These are phyloP conservation scores for Neolamprologus tretocephalus DNA, from an alignment of 2,113 vertebrate species.

Conservation along the genomic window DNA sequence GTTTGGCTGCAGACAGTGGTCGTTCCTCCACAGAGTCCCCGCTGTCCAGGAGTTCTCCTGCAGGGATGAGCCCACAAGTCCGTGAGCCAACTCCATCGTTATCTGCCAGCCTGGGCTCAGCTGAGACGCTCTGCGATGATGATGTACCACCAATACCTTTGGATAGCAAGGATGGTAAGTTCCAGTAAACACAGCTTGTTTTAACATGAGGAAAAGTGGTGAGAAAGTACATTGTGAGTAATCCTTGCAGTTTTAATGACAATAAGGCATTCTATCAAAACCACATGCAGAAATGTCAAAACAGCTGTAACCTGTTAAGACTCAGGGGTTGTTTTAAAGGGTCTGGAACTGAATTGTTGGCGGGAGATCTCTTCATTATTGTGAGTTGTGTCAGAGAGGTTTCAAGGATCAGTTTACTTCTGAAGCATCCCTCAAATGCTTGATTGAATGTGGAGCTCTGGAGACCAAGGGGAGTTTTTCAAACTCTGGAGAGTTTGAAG, in stretches of 20 bases:
- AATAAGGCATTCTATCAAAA: not conserved
- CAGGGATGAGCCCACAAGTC: conserved; percentile 89
- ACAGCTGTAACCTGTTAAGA: not conserved
- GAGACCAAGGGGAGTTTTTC: not conserved
- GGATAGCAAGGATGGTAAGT: conserved; percentile 78
- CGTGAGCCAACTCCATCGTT: conserved; percentile 76
- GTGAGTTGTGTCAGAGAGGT: not conserved
- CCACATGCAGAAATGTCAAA: not conserved
- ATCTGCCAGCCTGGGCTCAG: conserved; percentile 73
- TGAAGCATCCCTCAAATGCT: not conserved
- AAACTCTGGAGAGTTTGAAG: not conserved
- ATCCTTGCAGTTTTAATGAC: not conserved
- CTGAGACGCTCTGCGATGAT: conserved; percentile 65
- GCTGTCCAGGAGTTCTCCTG: conserved; percentile 82
- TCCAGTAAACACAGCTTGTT: conserved; percentile 6
- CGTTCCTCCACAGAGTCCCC: conserved; percentile 76
- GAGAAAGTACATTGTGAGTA: not conserved
- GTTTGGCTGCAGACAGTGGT: conserved; percentile 75
- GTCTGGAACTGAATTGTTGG: not conserved
- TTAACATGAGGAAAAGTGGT: not conserved
- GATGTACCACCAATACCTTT: conserved; percentile 67
- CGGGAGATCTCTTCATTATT: not conserved
- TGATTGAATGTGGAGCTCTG: not conserved
- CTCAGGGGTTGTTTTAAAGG: not conserved
- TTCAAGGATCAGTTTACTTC: not conserved